A percentile compares a stretch with the other conserved stretches of the same genome.
phyloP scores from a whole-genome alignment of 2,888 invertebrate species.

The Callosobruchus maculatus region DNA sequence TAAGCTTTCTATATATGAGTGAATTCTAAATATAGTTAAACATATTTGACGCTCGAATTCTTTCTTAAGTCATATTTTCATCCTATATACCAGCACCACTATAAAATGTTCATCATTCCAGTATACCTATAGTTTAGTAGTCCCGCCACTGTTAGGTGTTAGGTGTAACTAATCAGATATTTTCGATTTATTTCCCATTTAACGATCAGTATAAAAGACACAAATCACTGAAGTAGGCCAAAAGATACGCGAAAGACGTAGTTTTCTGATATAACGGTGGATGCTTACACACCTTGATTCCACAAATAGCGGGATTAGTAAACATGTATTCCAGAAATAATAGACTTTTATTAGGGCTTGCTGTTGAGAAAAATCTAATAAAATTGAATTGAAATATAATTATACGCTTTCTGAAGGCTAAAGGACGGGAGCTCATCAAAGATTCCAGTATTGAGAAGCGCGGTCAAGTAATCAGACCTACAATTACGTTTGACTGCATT shows the following conservation, averaged over 20 bases:
- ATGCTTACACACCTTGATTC: neutral
- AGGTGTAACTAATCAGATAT: neutral
- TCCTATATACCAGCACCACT: too few species aligned
- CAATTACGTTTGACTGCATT: too few species aligned
- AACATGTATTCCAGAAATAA: neutral
- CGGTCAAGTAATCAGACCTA: too few species aligned
- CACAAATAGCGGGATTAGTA: neutral
- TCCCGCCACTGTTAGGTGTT: neutral
- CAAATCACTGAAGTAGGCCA: neutral
- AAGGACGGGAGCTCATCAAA: too few species aligned
- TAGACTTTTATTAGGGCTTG: neutral
- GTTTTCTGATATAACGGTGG: neutral
- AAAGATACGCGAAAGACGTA: neutral
- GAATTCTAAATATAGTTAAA: too few species aligned
- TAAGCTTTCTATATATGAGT: too few species aligned
- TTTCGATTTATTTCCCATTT: neutral
- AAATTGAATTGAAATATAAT: neutral
- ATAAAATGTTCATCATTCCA: too few species aligned
- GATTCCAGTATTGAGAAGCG: too few species aligned
- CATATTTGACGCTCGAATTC: too few species aligned
- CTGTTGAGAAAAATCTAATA: neutral
- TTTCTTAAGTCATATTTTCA: too few species aligned
- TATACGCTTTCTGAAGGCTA: neutral
- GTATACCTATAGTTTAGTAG: too few species aligned
- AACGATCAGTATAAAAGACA: neutral